A percentile compares a stretch with the other conserved stretches of the same genome.
phyloP scores from a whole-genome alignment of 1,140 invertebrate species.

The Euwallacea similis region DNA sequence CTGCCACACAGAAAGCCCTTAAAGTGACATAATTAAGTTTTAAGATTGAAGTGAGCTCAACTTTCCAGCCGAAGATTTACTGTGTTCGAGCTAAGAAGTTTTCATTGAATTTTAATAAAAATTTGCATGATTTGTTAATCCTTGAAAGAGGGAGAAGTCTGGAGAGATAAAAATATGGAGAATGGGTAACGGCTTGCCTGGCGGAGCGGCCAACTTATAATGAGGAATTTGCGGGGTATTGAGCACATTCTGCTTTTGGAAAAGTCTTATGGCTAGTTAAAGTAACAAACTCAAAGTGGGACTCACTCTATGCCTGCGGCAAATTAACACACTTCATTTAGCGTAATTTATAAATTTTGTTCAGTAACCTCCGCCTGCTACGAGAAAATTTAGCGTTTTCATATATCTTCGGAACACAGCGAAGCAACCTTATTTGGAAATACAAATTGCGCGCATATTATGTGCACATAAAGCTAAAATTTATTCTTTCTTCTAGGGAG shows the following conservation, averaged over 20 bases:
- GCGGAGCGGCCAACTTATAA: slow-evolving; percentile 45
- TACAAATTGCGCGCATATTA: slow-evolving; percentile 2
- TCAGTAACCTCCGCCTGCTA: background rate
- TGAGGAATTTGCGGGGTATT: slow-evolving; percentile 43
- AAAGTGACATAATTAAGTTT: slow-evolving; percentile 37
- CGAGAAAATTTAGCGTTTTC: background rate
- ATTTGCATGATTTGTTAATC: slow-evolving; percentile 55
- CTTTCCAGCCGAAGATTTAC: slow-evolving; percentile 35
- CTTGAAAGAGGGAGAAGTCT: slow-evolving; percentile 35
- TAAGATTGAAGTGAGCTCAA: slow-evolving; percentile 35
- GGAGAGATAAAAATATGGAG: slow-evolving; percentile 46
- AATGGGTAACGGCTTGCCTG: slow-evolving; percentile 48
- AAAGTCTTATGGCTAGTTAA: too few relatives aligned
- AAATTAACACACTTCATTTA: slow-evolving; percentile 2
- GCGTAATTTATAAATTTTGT: slow-evolving; percentile 11
- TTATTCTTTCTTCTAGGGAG: background rate
- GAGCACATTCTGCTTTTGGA: too few relatives aligned
- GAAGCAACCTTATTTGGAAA: background rate
- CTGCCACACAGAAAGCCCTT: slow-evolving; percentile 19
- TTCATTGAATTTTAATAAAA: slow-evolving; percentile 52
- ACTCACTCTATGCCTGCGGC: too few relatives aligned
- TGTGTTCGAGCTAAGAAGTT: slow-evolving; percentile 47
- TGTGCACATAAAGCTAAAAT: background rate
- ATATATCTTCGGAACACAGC: slow-evolving; percentile 2
- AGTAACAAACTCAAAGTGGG: too few relatives aligned